Percentiles rank a stretch among this genome's conserved stretches.
Conservation (phyloP, 2,113 vertebrate genomes). For the Cryptomyrus ogoouensis region DNA sequence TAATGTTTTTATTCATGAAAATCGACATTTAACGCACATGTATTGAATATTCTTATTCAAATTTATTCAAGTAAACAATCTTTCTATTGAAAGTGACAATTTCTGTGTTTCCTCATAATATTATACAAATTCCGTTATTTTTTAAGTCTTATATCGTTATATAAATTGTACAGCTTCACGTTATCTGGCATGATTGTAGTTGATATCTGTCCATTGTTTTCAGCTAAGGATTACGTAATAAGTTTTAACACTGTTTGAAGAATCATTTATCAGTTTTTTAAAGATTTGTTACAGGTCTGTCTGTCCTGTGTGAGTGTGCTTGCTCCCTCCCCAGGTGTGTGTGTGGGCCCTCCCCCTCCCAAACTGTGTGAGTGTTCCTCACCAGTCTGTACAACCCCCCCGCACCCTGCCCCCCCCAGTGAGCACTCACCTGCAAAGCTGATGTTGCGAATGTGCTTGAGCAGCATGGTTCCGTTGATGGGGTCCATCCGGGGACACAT, state of each 20-base stretch:
- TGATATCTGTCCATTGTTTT: not conserved
- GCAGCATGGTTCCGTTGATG: constrained; percentile 79
- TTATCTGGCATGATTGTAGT: not conserved
- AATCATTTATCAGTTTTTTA: not conserved
- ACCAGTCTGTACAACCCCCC: too few relatives aligned
- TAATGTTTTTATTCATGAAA: not conserved
- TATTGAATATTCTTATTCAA: not conserved
- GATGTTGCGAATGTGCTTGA: constrained; percentile 87
- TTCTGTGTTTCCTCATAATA: not conserved
- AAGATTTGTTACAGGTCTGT: not conserved
- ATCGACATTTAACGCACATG: not conserved
- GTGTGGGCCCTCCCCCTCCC: too few relatives aligned
- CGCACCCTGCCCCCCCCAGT: not conserved
- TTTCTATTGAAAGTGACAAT: not conserved
- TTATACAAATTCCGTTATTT: not conserved
- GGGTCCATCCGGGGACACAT: constrained; percentile 84
- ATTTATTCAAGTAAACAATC: not conserved
- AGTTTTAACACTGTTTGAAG: not conserved
- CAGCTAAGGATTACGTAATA: not conserved
- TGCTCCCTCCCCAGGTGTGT: too few relatives aligned
- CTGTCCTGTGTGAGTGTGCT: not conserved
- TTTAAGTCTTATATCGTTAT: not conserved
- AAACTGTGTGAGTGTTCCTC: too few relatives aligned
- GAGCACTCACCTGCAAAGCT: constrained; percentile 82
- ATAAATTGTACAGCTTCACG: not conserved